Base-by-base conservation (phyloP, 2,888 invertebrate genomes). In the Notodonta ziczac region DNA sequence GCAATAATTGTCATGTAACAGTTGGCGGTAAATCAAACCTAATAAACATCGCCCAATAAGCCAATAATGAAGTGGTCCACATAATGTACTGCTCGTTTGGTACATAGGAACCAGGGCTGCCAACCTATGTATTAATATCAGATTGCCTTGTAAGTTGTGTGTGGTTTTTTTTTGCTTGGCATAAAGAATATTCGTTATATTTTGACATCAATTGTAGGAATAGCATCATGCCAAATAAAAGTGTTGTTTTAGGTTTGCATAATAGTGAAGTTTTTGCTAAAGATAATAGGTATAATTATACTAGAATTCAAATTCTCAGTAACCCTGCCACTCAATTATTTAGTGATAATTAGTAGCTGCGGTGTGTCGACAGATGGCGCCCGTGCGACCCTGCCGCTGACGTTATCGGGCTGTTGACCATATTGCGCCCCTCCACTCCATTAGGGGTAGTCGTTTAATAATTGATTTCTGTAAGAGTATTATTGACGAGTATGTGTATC, bases 331-430 rank as follows among this genome's bases (percentile, higher is more conserved):
- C 67, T 76, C 69, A 63, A 69, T 67, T 64, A 72, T 74, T 63
- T 61, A 74, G 70, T 74, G 77, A 76, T 67, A 76, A 74, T 71
- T 71, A 72, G 62, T 63, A 60, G 59, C 70, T 72, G 70, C 56
- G 65, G 67, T 51, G 40, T 48, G 55, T 61, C 70, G 64, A 67
- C 77, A 81, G 78, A 73, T 76, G 73, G 69, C 72, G 64, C 56
- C 59, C 64, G 56, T 65, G 60, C 60, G 71, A 67, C 68, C 65
- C 58, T 59, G 55, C 63, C 56, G 61, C 56, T 59, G 59, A 62
- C 58, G 59, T 60, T 13, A 35, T 35, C 4, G 39, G 14, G 9
- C 54, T n/a, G 32, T n/a, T 32, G 54, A 39, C 54, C 54, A 12
- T 39, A 54, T 54, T 54, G 54, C 14, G n/a, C 54, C 32, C 12